Evolutionary conservation across 2,113 vertebrate genomes (phyloP), one percentile per base, ranked within the genome.

Genomic region (Larimichthys polyactis): DNA sequence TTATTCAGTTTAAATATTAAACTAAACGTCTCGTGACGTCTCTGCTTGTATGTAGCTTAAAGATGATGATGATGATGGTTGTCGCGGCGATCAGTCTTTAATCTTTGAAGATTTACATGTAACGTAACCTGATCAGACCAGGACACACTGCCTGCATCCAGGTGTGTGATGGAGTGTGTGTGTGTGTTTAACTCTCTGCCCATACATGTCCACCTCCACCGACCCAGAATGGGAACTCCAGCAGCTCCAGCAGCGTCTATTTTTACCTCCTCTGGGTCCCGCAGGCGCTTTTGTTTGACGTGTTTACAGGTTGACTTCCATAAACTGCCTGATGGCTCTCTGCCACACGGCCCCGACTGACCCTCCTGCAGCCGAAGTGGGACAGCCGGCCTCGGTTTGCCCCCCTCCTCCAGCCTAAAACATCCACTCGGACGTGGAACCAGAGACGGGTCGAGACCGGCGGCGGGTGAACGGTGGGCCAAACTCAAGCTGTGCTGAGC

Each of bases 371-470:
- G 15, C 40, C 52, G 71, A 68, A 86, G 29, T 70, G 67, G 82
- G 85, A 80, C 85, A 71, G 29, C 44, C 69, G 17, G 71, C 68
- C 85, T 58, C 5, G 7, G 49, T 10, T 7, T 36, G 36, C 20
- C 8, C 1, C 62, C n/a, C 32, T 32, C 20, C 40, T 5, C 48
- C 52, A 7, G 0, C 24, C 55, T 29, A 36, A 92, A 92, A 83
- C 86, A 90, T 91, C 86, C 79, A 90, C 93, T 92, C 64, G 46
- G 60, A 73, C 27, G 55, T 75, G 89, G 87, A 90, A 94, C 75
- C 68, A 3, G 83, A 91, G 82, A 69, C 15, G 60, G 11, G 70
- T 52, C 48, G 29, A 12, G 71, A 32, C 36, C 0, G 12, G 48
- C 20, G 4, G 55, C 24, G 12, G 81, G 60, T 76, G 40, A 80